Percentiles rank a stretch among this genome's conserved stretches.
phyloP scores from a whole-genome alignment of 2,797 vertebrate species.

The Sebastes baramenuke region DNA sequence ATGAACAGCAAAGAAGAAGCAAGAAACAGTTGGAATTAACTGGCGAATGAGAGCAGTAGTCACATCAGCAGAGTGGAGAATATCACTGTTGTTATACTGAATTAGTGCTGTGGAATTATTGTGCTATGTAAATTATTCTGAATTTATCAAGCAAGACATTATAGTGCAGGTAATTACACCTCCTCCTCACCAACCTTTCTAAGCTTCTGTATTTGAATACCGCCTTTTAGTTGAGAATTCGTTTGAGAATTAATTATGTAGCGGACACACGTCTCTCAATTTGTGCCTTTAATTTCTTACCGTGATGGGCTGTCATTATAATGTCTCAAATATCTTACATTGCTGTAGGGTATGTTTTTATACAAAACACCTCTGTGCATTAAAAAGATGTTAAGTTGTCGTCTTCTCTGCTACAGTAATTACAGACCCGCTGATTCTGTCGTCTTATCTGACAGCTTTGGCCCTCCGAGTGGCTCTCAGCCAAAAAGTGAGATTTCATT shows the following conservation, averaged over 20 bases:
- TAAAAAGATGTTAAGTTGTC: constrained; percentile 7
- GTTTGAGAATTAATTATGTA: background rate
- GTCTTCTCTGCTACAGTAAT: background rate
- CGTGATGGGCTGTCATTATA: background rate
- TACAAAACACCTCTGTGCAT: background rate
- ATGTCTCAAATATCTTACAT: background rate
- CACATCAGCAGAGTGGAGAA: background rate
- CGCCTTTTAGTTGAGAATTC: background rate
- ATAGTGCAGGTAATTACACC: background rate
- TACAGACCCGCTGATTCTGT: background rate
- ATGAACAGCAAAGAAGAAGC: background rate
- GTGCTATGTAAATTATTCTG: background rate
- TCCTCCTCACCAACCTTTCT: background rate
- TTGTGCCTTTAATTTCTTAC: background rate
- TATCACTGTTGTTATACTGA: background rate
- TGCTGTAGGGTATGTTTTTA: background rate
- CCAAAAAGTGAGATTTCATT: background rate
- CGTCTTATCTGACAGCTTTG: background rate
- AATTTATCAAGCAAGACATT: background rate
- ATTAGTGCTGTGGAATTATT: background rate
- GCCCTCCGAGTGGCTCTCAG: background rate
- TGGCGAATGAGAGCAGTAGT: background rate
- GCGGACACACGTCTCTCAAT: background rate
- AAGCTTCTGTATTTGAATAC: background rate
- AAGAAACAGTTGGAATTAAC: background rate